Conservation (phyloP, 2,888 invertebrate species). For the Phaedon cochleariae region DNA sequence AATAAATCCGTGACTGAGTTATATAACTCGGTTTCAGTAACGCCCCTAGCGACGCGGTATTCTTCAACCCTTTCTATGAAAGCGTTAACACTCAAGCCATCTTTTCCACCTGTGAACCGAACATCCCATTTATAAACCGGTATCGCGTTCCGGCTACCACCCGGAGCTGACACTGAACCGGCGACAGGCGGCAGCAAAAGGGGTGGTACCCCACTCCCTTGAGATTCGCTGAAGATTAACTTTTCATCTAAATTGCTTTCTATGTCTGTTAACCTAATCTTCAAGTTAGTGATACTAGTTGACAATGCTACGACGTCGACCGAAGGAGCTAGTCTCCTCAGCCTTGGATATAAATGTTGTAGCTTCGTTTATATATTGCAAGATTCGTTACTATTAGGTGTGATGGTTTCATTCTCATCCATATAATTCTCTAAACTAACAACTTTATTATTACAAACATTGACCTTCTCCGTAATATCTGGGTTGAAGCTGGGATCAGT, state of each 20-base stretch:
- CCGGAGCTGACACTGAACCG: too few species aligned
- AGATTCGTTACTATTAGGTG: too few species aligned
- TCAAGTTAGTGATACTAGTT: too few species aligned
- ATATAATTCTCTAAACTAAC: neutral
- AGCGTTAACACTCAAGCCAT: slow-evolving; percentile 2
- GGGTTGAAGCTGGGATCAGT: neutral
- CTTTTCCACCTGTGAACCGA: slow-evolving; percentile 3
- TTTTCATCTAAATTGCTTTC: neutral
- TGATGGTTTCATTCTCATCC: too few species aligned
- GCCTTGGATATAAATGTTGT: neutral
- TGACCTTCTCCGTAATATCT: neutral
- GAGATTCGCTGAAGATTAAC: neutral
- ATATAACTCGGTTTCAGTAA: neutral
- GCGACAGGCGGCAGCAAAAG: too few species aligned
- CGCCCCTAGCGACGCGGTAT: neutral
- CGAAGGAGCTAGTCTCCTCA: neutral
- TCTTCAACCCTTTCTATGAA: slow-evolving; percentile 13
- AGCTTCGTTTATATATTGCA: neutral
- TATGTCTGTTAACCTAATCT: neutral
- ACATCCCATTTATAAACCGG: slow-evolving; percentile 2
- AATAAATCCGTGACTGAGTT: neutral
- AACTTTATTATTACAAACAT: neutral
- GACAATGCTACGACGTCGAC: too few species aligned
- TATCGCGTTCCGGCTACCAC: neutral
- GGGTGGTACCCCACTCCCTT: too few species aligned